phyloP scores from a whole-genome alignment of 2,113 vertebrate species.

The Myanophis thanlyinensis region DNA sequence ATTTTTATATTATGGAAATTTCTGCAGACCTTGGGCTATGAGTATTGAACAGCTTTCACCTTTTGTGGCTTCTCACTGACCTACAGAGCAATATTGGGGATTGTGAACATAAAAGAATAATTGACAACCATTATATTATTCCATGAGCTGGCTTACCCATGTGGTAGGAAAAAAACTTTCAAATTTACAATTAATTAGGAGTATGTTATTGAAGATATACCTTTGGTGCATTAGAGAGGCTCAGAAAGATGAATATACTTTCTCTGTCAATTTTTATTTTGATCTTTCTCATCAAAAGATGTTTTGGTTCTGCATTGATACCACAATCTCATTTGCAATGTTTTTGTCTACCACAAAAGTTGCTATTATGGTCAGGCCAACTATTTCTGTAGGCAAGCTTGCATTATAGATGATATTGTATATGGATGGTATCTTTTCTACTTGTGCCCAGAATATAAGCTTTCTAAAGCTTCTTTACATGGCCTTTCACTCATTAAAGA shows the following conservation, averaged over 20 bases:
- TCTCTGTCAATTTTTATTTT: background rate
- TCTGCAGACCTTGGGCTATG: conserved; percentile 73
- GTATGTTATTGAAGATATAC: conserved; percentile 42
- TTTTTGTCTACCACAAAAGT: background rate
- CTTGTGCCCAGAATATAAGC: background rate
- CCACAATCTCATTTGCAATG: background rate
- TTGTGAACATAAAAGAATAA: conserved; percentile 76
- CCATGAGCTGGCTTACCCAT: conserved; percentile 64
- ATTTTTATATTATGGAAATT: conserved; percentile 75
- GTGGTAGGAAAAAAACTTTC: conserved; percentile 54
- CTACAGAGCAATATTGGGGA: conserved; percentile 63
- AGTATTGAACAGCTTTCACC: conserved; percentile 76
- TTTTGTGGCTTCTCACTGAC: conserved; percentile 74
- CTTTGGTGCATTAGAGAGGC: conserved; percentile 20
- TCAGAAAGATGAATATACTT: conserved; percentile 20
- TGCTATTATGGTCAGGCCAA: background rate
- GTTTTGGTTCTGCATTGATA: background rate
- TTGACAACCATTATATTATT: conserved; percentile 68
- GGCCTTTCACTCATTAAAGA: background rate
- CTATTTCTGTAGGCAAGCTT: conserved; percentile 4
- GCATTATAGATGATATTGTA: background rate
- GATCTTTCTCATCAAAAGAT: background rate
- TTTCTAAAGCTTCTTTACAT: background rate
- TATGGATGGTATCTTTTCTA: conserved; percentile 8
- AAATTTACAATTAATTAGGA: conserved; percentile 62